Conservation (phyloP, 2,888 invertebrate genomes). For the Himalopsyche japonica region DNA sequence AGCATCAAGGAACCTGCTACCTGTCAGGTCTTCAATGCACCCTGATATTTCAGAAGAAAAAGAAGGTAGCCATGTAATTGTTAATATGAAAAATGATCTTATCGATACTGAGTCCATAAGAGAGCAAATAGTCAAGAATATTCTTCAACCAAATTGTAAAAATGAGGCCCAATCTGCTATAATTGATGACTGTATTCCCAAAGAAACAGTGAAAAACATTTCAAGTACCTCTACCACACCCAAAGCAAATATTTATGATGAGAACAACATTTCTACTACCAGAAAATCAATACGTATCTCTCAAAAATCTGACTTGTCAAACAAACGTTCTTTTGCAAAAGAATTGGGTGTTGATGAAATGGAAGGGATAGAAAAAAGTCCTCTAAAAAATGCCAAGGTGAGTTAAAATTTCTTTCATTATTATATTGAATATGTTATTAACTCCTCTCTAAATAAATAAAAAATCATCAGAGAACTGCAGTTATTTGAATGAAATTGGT, state of each 20-base stretch:
- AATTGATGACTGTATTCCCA: not conserved
- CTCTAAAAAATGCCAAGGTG: not conserved
- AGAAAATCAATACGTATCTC: not conserved
- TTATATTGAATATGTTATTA: no score
- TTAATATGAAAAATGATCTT: not conserved
- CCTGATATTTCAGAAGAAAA: conserved; percentile 20
- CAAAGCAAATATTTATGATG: not conserved
- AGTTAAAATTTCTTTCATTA: not conserved
- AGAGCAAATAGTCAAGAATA: not conserved
- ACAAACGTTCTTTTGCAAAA: not conserved
- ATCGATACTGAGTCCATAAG: not conserved
- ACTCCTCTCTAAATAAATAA: no score
- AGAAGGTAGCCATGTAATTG: not conserved
- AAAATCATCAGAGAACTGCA: no score
- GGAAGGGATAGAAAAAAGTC: not conserved
- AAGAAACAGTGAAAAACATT: not conserved
- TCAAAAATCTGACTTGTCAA: not conserved
- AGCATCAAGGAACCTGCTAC: not conserved
- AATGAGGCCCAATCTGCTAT: not conserved
- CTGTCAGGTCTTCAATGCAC: not conserved
- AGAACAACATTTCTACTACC: not conserved
- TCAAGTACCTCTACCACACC: not conserved
- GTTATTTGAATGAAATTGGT: no score
- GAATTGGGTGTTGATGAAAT: not conserved
- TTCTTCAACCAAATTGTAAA: not conserved